Conservation (phyloP, 2,113 vertebrate genomes). For the Rattus norvegicus region GRCr8 NC_086020.1:36114501-36115000, state of each 20-base stretch:
- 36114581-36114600: neutral
- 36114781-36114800: neutral
- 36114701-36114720: neutral
- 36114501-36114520: neutral
- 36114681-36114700: neutral
- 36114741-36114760: neutral
- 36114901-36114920: neutral
- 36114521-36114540: neutral
- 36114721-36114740: neutral
- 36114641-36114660: neutral
- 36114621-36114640: neutral
- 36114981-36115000: neutral
- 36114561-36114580: neutral
- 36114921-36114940: neutral
- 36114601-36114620: neutral
- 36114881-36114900: neutral
- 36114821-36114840: neutral
- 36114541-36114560: neutral
- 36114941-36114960: no score
- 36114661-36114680: neutral
- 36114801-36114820: neutral
- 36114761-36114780: neutral
- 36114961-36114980: neutral
- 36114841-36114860: neutral
- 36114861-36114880: neutral